Base-by-base conservation (phyloP, 2,888 invertebrate genomes). In the Eupithecia insigniata region DNA sequence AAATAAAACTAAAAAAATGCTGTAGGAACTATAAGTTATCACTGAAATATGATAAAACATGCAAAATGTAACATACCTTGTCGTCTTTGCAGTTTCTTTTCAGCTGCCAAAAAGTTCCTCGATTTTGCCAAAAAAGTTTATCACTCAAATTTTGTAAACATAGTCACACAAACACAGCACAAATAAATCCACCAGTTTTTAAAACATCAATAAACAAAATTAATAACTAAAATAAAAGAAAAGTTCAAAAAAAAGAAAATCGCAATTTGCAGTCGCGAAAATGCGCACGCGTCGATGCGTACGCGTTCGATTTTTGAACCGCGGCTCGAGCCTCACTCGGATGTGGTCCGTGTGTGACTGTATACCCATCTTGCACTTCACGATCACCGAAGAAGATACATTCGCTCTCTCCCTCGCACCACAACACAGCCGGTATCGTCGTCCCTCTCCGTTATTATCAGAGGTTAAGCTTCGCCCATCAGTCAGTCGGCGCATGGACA, bases 301-400 rank as follows among this genome's bases (percentile, higher is more conserved):
- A 84, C 93, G 92, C 91, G 80, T 89, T 86, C 87, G 86, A 87
- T 91, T 90, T 91, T 90, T 86, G 87, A 90, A 87, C 89, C 88
- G 86, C 85, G 85, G 80, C 83, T 84, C 91, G 90, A 89, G 90
- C 90, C 90, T 90, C 90, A 90, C 93, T 93, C 93, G 90, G 90
- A 91, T 92, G 90, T 87, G 92, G 94, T 89, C 90, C 91, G 93
- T 91, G 89, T 93, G 92, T 92, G 93, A 93, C 94, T 93, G 93
- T 92, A 90, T 89, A 91, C 91, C 91, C 92, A 93, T 93, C 93
- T 92, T 90, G 92, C 90, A 91, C 92, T 91, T 92, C 90, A 87
- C 92, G 92, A 92, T 92, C 92, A 90, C 91, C 92, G 92, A 93
- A 93, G 93, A 94, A 92, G 94, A 93, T 90, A 91, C 93, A 84